Conservation (phyloP, 2,797 vertebrate species). For the Cirrhinus mrigala region DNA sequence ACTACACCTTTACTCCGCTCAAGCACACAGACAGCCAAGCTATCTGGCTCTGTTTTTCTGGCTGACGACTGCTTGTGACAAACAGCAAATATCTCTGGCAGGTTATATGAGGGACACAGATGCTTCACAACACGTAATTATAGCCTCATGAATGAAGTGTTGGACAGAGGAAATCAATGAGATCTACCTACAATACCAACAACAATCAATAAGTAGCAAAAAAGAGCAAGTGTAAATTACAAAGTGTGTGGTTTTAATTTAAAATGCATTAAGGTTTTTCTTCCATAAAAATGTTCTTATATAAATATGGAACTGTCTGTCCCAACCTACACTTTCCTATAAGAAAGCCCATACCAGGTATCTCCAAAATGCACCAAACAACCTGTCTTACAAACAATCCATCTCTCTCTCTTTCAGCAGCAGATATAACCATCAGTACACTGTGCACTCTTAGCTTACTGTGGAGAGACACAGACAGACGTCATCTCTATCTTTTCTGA, state of each 20-base stretch:
- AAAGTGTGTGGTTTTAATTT: background rate
- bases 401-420: background rate
- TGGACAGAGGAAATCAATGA: background rate
- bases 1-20: background rate
- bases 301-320: background rate
- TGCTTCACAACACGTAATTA: conserved; percentile 1
- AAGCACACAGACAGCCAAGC: background rate
- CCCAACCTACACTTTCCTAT: background rate
- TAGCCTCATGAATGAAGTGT: background rate
- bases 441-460: background rate
- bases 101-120: background rate
- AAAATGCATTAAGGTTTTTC: background rate
- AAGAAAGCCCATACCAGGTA: too few relatives aligned
- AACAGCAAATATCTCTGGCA: background rate
- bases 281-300: background rate
- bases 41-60: background rate
- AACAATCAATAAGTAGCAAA: background rate
- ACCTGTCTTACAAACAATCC: background rate
- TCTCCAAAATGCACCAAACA: background rate
- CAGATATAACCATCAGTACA: background rate
- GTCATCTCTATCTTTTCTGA: conserved; percentile 6
- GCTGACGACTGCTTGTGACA: background rate
- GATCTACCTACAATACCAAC: background rate
- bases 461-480: background rate
- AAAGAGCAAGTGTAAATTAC: too few relatives aligned